Evolutionary conservation across 2,113 vertebrate species (phyloP).

Genomic region (Bambusicola thoracicus): DNA sequence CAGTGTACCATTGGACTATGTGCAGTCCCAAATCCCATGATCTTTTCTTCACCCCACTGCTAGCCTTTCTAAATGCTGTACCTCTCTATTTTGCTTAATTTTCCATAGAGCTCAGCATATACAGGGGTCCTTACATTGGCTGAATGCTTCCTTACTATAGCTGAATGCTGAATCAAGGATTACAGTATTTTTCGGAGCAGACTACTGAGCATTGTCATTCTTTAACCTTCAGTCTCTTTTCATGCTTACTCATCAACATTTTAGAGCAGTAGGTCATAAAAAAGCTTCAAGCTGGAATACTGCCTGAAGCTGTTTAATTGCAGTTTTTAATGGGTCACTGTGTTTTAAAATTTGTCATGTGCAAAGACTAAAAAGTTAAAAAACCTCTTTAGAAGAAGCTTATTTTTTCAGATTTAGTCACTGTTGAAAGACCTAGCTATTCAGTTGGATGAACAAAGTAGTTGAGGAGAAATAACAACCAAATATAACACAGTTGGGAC

Average conservation of each 20-base stretch:
- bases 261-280: conserved; percentile 13
- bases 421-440: background rate
- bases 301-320: conserved; percentile 37
- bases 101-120: background rate
- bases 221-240: conserved; percentile 53
- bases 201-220: background rate
- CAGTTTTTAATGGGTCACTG: conserved; percentile 30
- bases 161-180: background rate
- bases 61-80: background rate
- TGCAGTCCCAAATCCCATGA: background rate
- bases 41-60: background rate
- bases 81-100: background rate
- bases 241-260: conserved; percentile 17
- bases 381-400: background rate
- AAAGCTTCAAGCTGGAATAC: background rate
- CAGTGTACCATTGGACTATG: background rate
- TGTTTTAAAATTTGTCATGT: background rate
- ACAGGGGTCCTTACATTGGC: background rate
- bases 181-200: background rate
- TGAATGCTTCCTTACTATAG: background rate
- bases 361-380: background rate
- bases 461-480: background rate
- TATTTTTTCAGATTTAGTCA: background rate
- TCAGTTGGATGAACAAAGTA: background rate
- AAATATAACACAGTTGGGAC: background rate